phyloP scores from a whole-genome alignment of 2,797 vertebrate genomes.

The Helicolenus hilgendorfi region DNA sequence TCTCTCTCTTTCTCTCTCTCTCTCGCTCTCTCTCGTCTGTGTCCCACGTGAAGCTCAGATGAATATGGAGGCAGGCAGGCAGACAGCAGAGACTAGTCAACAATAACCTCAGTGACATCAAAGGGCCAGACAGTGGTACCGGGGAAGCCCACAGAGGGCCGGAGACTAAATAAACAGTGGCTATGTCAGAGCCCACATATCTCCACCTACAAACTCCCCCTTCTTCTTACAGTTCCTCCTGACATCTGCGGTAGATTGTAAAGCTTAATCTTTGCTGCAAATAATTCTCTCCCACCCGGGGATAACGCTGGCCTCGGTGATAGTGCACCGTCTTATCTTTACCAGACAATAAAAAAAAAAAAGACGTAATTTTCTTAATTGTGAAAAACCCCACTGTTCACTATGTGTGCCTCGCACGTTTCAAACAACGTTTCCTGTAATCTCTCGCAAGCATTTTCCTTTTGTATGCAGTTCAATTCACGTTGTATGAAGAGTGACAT shows the following conservation, averaged over 20 bases:
- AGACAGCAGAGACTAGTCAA: slow-evolving; percentile 84
- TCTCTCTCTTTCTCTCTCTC: background rate
- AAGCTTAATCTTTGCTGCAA: slow-evolving; percentile 81
- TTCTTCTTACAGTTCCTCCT: slow-evolving; percentile 54
- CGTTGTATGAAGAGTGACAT: slow-evolving; percentile 50
- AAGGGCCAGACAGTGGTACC: slow-evolving; percentile 86
- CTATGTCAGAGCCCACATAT: slow-evolving; percentile 73
- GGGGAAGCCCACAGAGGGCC: slow-evolving; percentile 83
- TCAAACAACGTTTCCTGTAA: slow-evolving; percentile 72
- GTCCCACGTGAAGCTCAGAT: slow-evolving; percentile 79
- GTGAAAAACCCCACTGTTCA: slow-evolving; percentile 77
- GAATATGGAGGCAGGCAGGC: slow-evolving; percentile 78
- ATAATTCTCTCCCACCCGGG: slow-evolving; percentile 78
- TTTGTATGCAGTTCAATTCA: slow-evolving; percentile 61
- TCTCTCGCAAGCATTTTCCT: slow-evolving; percentile 59
- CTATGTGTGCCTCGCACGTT: slow-evolving; percentile 63
- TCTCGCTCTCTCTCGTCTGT: slow-evolving; percentile 26
- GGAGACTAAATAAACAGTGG: slow-evolving; percentile 81
- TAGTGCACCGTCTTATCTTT: slow-evolving; percentile 84
- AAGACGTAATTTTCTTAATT: slow-evolving; percentile 86
- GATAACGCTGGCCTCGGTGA: slow-evolving; percentile 72
- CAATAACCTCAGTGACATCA: slow-evolving; percentile 90
- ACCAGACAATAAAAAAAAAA: slow-evolving; percentile 68
- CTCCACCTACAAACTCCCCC: slow-evolving; percentile 58
- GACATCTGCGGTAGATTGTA: slow-evolving; percentile 66